These are phyloP conservation scores for Eurypyga helias DNA, from an alignment of 2,113 vertebrate genomes.

Conservation along the genomic window DNA sequence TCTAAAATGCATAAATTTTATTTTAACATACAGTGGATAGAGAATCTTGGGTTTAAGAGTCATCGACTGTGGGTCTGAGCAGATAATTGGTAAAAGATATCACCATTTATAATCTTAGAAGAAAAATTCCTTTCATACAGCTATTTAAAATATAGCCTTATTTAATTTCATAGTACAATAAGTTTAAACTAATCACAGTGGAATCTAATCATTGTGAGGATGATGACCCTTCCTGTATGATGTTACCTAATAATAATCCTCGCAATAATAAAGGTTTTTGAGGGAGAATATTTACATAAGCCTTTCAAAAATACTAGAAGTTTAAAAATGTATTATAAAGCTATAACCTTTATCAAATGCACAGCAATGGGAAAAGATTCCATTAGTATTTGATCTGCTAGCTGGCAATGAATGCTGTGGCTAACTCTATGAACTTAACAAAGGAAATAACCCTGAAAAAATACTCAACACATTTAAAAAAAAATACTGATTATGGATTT, in stretches of 20 bases:
- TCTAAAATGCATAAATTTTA: background rate
- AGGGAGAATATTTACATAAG: background rate
- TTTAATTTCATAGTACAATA: background rate
- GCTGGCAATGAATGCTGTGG: background rate
- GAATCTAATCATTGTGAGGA: background rate
- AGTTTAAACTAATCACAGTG: background rate
- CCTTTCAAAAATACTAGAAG: background rate
- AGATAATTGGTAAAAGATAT: background rate
- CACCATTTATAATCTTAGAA: background rate
- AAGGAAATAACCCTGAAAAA: background rate
- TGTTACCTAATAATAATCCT: background rate
- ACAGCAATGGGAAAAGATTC: background rate
- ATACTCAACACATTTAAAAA: background rate
- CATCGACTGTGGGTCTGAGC: background rate
- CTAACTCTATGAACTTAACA: background rate
- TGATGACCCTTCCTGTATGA: background rate
- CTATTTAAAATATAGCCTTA: background rate
- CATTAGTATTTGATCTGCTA: background rate
- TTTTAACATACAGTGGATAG: background rate
- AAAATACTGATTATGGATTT: background rate
- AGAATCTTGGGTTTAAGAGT: background rate
- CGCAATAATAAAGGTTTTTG: background rate
- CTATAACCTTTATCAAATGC: background rate
- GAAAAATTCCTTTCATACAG: background rate
- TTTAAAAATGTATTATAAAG: background rate